Percentiles rank a stretch among this genome's conserved stretches.
These are phyloP conservation scores for Chaetogeoica ovagalla DNA, from an alignment of 2,888 invertebrate species.

Conservation along the genomic window DNA sequence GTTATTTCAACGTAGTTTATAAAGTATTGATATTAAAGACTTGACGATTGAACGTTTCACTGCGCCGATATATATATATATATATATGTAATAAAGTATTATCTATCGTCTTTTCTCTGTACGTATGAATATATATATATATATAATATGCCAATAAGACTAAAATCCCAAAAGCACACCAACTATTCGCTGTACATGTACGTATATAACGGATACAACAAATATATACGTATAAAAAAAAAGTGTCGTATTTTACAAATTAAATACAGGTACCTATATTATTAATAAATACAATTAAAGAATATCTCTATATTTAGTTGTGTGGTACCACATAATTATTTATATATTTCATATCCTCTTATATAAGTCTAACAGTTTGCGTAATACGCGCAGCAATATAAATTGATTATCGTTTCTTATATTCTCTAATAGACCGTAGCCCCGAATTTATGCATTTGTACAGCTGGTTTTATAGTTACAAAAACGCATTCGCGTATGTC, in stretches of 20 bases:
- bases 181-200: neutral
- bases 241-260: neutral
- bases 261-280: neutral
- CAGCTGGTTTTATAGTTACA: too few relatives aligned
- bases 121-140: neutral
- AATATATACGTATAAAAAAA: neutral
- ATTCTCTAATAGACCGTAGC: too few relatives aligned
- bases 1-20: slow-evolving; percentile 18
- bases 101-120: slow-evolving; percentile 4
- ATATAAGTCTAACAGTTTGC: too few relatives aligned
- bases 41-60: neutral
- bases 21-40: slow-evolving; percentile 26
- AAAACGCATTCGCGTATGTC: too few relatives aligned
- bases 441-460: too few relatives aligned
- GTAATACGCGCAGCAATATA: too few relatives aligned
- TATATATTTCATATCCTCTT: too few relatives aligned
- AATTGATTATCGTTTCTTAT: too few relatives aligned
- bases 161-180: slow-evolving; percentile 7
- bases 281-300: too few relatives aligned
- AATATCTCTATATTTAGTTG: too few relatives aligned
- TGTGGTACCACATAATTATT: too few relatives aligned
- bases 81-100: neutral
- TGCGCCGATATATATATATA: neutral
- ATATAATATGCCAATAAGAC: neutral
- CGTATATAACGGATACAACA: too few relatives aligned